Conservation (phyloP, 1,140 invertebrate genomes). For the Drosophila pachea region DNA sequence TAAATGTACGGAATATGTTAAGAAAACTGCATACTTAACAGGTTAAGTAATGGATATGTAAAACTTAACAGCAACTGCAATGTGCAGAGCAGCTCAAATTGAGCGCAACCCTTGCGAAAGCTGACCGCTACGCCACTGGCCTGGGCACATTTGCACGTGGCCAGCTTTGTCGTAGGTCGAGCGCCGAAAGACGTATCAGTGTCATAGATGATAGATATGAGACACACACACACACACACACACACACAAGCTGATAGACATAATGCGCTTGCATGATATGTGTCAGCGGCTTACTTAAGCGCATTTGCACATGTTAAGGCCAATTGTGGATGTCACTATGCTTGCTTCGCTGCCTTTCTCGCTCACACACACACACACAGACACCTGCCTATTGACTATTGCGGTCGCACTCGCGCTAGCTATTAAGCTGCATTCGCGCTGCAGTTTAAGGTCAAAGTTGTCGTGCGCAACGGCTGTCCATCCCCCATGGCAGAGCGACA, state of each 20-base stretch:
- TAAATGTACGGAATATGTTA: too few relatives aligned
- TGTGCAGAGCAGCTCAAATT: not conserved
- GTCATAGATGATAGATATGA: not conserved
- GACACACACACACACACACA: not conserved
- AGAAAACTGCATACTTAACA: too few relatives aligned
- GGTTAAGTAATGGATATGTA: too few relatives aligned
- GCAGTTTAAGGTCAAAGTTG: slow-evolving; percentile 69
- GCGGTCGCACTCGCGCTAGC: not conserved
- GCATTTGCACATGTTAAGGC: slow-evolving; percentile 71
- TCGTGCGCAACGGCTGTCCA: slow-evolving; percentile 26
- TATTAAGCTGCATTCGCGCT: not conserved
- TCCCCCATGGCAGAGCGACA: slow-evolving; percentile 32
- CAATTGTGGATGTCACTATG: slow-evolving; percentile 56
- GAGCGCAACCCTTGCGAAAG: not conserved
- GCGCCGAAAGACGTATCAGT: too few relatives aligned
- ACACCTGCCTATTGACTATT: not conserved
- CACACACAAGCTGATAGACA: not conserved
- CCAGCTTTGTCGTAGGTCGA: not conserved
- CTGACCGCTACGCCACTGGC: slow-evolving; percentile 34
- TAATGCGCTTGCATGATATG: slow-evolving; percentile 30
- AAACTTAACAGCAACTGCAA: not conserved
- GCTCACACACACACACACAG: not conserved
- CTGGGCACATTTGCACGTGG: slow-evolving; percentile 13
- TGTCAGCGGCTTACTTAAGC: slow-evolving; percentile 72
- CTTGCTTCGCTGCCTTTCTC: not conserved